Percentiles rank a stretch among this genome's conserved stretches.
phyloP scores from a whole-genome alignment of 2,113 vertebrate genomes.

The Calonectris borealis region DNA sequence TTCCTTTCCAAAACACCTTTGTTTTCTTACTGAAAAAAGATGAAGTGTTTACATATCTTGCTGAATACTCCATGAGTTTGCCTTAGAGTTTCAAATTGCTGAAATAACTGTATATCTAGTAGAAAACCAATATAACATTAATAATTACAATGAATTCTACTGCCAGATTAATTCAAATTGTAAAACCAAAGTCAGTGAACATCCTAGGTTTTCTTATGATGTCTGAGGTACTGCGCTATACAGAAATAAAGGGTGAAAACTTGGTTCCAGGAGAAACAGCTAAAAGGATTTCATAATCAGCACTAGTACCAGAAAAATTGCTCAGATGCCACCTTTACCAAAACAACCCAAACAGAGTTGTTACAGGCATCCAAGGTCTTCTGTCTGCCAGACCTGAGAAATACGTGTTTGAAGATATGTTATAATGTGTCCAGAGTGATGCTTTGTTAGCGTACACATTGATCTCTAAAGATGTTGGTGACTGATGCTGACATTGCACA shows the following conservation, averaged over 20 bases:
- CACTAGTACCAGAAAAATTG: not conserved
- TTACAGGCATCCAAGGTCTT: not conserved
- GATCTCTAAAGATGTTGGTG: not conserved
- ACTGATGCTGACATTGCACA: not conserved
- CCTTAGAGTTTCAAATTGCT: not conserved
- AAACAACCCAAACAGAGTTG: not conserved
- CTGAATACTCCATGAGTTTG: not conserved
- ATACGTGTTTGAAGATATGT: not conserved
- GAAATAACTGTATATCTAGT: not conserved
- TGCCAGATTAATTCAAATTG: not conserved
- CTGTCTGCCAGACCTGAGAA: not conserved
- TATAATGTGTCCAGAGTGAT: not conserved
- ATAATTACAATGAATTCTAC: not conserved
- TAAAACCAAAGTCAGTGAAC: not conserved
- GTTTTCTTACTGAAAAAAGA: not conserved
- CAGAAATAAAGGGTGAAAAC: not conserved
- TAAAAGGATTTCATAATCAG: not conserved
- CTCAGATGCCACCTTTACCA: not conserved
- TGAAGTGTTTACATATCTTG: not conserved
- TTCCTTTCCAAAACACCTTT: not conserved
- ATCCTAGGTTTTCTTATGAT: not conserved
- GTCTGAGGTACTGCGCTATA: not conserved
- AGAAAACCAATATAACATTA: not conserved
- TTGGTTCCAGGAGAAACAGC: not conserved
- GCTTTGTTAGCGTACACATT: not conserved